Evolutionary conservation across 2,113 vertebrate species (phyloP).

Genomic region (Ophthalmolycus amberensis): DNA sequence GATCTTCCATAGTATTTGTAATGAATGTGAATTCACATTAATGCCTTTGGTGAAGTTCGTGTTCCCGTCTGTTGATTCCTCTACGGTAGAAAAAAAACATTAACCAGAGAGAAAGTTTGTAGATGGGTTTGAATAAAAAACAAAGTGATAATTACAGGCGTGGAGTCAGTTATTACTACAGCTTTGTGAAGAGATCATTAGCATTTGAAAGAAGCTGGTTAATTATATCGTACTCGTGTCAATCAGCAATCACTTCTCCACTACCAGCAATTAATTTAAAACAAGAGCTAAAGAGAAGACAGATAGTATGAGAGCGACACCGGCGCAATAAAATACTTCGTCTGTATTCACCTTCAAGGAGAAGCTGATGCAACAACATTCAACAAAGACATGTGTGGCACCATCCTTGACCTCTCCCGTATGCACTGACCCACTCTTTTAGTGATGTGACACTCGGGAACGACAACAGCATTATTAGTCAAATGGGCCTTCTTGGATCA

Average conservation of each 20-base stretch:
- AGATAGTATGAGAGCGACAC: no score
- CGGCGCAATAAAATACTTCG: background rate
- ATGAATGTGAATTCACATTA: background rate
- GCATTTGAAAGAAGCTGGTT: background rate
- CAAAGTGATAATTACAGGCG: background rate
- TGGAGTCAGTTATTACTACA: background rate
- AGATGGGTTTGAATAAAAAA: background rate
- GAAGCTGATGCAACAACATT: background rate
- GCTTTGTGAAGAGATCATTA: slow-evolving; percentile 8
- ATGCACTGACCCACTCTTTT: background rate
- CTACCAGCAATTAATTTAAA: slow-evolving; percentile 2
- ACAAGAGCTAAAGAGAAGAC: background rate
- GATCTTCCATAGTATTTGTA: background rate
- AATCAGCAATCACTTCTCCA: background rate
- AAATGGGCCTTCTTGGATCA: background rate
- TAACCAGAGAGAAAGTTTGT: background rate
- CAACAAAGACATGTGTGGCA: background rate
- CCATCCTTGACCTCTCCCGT: slow-evolving; percentile 15
- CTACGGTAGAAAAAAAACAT: background rate
- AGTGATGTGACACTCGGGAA: no score
- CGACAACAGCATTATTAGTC: background rate
- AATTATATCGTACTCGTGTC: slow-evolving; percentile 8
- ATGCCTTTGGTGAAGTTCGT: background rate
- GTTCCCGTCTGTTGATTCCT: background rate
- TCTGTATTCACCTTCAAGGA: background rate